These are phyloP conservation scores for Seira sanloemensis DNA, from an alignment of 2,888 invertebrate species.

Conservation along the genomic window DNA sequence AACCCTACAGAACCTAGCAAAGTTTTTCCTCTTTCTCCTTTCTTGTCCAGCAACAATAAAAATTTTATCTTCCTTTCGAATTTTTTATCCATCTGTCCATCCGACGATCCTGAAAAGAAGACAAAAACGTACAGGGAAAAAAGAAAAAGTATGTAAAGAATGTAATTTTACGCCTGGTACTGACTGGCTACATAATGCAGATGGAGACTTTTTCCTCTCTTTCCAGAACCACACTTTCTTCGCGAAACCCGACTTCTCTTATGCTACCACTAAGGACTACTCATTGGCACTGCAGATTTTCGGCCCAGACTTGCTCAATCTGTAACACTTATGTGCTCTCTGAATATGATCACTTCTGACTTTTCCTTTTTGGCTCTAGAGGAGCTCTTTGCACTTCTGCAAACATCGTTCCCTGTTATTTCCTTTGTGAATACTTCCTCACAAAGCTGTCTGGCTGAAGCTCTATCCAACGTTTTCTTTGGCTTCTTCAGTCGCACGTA, in stretches of 20 bases:
- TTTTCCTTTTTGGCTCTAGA: conserved; percentile 21
- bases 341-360: conserved; percentile 56
- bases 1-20: not conserved
- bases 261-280: conserved; percentile 10
- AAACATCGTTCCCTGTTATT: too few species aligned
- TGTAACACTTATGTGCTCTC: conserved; percentile 44
- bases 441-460: not conserved
- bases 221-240: not conserved
- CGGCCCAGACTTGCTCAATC: conserved; percentile 39
- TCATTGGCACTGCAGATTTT: conserved; percentile 63
- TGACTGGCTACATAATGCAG: conserved; percentile 44
- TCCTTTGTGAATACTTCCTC: conserved; percentile 29
- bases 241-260: not conserved
- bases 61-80: conserved; percentile 36
- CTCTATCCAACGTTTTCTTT: not conserved
- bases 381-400: too few species aligned
- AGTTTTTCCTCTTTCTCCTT: not conserved
- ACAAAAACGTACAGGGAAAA: not conserved
- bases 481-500: conserved; percentile 11
- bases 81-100: conserved; percentile 28
- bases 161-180: conserved; percentile 42
- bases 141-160: conserved; percentile 31
- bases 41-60: conserved; percentile 40
- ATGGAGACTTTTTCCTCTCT: conserved; percentile 21
- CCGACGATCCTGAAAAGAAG: not conserved